phyloP scores from a whole-genome alignment of 2,888 invertebrate genomes.

The Petrolisthes manimaculis region DNA sequence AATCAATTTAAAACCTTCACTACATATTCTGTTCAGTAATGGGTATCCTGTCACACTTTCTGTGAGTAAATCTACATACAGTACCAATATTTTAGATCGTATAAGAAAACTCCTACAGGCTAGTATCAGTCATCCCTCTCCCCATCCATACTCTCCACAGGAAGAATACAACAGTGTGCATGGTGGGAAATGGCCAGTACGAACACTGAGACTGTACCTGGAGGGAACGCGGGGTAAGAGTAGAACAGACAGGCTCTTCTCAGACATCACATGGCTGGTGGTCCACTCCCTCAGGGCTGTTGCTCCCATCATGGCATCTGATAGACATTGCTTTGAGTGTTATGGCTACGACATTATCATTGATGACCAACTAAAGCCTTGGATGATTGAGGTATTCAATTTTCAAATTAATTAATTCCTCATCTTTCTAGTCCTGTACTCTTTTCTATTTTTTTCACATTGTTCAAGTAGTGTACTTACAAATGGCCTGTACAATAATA shows the following conservation, averaged over 20 bases:
- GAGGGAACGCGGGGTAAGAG: slow-evolving; percentile 91
- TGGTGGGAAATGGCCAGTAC: slow-evolving; percentile 94
- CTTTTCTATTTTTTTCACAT: no score
- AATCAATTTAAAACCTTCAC: no score
- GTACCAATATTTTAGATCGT: no score
- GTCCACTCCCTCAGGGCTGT: slow-evolving; percentile 94
- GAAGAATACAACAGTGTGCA: slow-evolving; percentile 94
- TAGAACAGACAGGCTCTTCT: slow-evolving; percentile 89
- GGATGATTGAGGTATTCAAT: slow-evolving; percentile 82
- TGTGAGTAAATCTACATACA: no score
- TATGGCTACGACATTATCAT: slow-evolving; percentile 98
- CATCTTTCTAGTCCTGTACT: no score
- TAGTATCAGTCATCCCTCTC: no score
- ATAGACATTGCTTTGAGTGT: slow-evolving; percentile 92
- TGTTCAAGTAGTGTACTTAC: no score
- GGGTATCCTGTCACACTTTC: no score
- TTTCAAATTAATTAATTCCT: no score
- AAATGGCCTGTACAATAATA: no score
- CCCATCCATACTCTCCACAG: slow-evolving; percentile 70
- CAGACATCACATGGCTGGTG: slow-evolving; percentile 89
- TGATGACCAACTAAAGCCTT: slow-evolving; percentile 92
- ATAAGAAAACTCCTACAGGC: no score
- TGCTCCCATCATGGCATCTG: slow-evolving; percentile 91
- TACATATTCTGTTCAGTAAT: no score
- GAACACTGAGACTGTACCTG: slow-evolving; percentile 88